Conservation (phyloP, 2,113 vertebrate genomes). For the Chlorodrepanis virens region DNA sequence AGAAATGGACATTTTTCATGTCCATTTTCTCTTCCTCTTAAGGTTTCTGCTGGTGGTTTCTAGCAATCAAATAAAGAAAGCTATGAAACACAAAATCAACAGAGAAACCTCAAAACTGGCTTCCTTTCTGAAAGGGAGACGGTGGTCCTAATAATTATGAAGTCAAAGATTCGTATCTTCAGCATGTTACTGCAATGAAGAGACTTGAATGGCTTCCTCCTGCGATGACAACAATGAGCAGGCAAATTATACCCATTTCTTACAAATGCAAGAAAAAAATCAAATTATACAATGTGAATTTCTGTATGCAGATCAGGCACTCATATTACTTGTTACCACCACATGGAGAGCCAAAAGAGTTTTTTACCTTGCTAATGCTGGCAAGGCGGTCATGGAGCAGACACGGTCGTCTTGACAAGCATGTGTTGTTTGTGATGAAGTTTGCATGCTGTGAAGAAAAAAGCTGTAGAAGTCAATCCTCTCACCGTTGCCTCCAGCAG, state of each 20-base stretch:
- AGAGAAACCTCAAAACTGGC: neutral
- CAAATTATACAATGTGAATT: neutral
- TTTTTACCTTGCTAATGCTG: neutral
- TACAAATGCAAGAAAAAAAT: neutral
- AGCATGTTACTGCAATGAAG: neutral
- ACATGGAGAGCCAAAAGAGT: neutral
- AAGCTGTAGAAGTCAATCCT: neutral
- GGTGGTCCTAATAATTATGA: neutral
- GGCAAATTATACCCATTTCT: neutral
- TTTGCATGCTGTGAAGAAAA: neutral
- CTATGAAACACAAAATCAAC: neutral
- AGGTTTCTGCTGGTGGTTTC: neutral
- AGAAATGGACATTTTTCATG: neutral
- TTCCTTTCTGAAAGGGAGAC: neutral
- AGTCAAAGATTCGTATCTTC: neutral
- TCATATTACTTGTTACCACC: neutral
- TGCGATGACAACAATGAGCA: neutral
- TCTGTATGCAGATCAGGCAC: neutral
- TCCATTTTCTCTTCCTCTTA: neutral
- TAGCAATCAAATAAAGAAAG: neutral
- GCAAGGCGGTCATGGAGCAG: neutral
- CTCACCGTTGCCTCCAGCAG: neutral
- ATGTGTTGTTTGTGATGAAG: neutral
- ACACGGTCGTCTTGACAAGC: neutral
- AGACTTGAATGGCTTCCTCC: neutral